Evolutionary conservation across 2,888 invertebrate genomes (phyloP).

Genomic region (Dryobota labecula): DNA sequence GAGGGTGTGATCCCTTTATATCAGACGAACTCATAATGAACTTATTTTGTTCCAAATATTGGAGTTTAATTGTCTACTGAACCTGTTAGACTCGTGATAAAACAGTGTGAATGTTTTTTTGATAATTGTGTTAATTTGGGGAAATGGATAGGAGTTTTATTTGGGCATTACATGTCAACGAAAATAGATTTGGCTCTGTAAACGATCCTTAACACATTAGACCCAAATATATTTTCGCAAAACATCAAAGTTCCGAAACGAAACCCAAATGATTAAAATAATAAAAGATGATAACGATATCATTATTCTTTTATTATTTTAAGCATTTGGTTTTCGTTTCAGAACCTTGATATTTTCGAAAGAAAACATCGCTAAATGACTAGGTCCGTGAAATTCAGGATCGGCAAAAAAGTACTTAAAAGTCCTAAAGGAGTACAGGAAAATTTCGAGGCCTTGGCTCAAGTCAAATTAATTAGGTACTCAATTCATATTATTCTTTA

Average conservation of each 20-base stretch:
- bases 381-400: background rate
- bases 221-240: no score
- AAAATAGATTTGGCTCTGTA: slow-evolving; percentile 20
- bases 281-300: no score
- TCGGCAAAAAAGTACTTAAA: background rate
- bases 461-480: background rate
- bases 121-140: slow-evolving; percentile 34
- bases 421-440: background rate
- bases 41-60: slow-evolving; percentile 72
- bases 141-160: slow-evolving; percentile 25
- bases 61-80: slow-evolving; percentile 67
- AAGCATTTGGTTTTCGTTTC: background rate
- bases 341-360: background rate
- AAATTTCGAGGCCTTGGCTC: background rate
- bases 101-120: slow-evolving; percentile 44
- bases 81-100: slow-evolving; percentile 33
- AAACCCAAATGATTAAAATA: no score
- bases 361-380: background rate
- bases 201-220: no score
- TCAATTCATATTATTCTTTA: background rate
- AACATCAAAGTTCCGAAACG: no score
- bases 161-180: slow-evolving; percentile 7
- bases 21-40: slow-evolving; percentile 75
- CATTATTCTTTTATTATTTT: background rate
- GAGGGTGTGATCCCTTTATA: slow-evolving; percentile 71